Percentiles rank a stretch among this genome's conserved stretches.
Evolutionary conservation across 1,140 invertebrate species (phyloP).

Genomic region (Bombyx mori): ASM3026992v2 NC_085117.1:16222001-16222500

Average conservation of each 20-base stretch:
- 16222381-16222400: conserved; percentile 32
- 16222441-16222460: conserved; percentile 51
- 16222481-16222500: conserved; percentile 18
- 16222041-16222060: too few species aligned
- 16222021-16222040: too few species aligned
- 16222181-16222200: too few species aligned
- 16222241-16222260: too few species aligned
- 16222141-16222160: background rate
- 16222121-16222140: too few species aligned
- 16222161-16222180: background rate
- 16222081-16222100: too few species aligned
- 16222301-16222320: conserved; percentile 36
- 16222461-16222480: conserved; percentile 14
- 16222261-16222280: too few species aligned
- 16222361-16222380: conserved; percentile 47
- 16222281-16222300: conserved; percentile 3
- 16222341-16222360: conserved; percentile 24
- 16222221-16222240: too few species aligned
- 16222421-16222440: conserved; percentile 50
- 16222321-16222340: conserved; percentile 37
- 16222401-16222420: conserved; percentile 33
- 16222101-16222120: too few species aligned
- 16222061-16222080: too few species aligned
- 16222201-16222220: too few species aligned
- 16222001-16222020: too few species aligned